Conservation (phyloP, 2,797 vertebrate species). For the Lepidocolaptes lacrymiger region DNA sequence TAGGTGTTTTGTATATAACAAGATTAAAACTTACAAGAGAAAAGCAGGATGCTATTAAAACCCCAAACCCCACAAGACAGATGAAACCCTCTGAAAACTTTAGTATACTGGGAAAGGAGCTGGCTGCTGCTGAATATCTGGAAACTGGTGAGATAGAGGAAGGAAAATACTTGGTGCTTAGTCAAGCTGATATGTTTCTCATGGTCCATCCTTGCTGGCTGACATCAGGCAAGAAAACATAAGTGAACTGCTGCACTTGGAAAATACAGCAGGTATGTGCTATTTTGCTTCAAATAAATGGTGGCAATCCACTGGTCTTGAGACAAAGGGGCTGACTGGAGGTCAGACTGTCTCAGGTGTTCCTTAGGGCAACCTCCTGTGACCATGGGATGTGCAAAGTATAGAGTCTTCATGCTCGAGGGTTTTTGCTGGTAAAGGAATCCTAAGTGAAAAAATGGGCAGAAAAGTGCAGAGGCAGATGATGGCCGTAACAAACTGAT, state of each 20-base stretch:
- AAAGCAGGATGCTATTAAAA: neutral
- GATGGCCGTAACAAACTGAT: neutral
- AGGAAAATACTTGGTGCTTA: neutral
- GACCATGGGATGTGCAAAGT: neutral
- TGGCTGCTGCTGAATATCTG: neutral
- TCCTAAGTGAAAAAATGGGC: neutral
- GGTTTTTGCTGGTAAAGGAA: neutral
- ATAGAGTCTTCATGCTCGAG: neutral
- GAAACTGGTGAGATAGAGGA: neutral
- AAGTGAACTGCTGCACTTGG: neutral
- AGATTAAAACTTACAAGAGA: neutral
- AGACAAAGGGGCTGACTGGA: neutral
- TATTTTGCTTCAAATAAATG: neutral
- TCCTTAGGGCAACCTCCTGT: neutral
- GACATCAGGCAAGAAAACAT: neutral
- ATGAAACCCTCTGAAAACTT: neutral
- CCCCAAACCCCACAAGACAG: neutral
- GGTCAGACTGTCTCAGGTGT: neutral
- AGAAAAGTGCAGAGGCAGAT: neutral
- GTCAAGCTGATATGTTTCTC: neutral
- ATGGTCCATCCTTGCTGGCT: fast-evolving
- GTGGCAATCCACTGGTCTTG: neutral
- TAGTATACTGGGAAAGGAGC: neutral
- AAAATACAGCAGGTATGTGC: neutral
- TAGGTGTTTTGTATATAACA: neutral